These are phyloP conservation scores for Coregonus clupeaformis DNA, from an alignment of 2,113 vertebrate genomes.

Conservation along the genomic window DNA sequence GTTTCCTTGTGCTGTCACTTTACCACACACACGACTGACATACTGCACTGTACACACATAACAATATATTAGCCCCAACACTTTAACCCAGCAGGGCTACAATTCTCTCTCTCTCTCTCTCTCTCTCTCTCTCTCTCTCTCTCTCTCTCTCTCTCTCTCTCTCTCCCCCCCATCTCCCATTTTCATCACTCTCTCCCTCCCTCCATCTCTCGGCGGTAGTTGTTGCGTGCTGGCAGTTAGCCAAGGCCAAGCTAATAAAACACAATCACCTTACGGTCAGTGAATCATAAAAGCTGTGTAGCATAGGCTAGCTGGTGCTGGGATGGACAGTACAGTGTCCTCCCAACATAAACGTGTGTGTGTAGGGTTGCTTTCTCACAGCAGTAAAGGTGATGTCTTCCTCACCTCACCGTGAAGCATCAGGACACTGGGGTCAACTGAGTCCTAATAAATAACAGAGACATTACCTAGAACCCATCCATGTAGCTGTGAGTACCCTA, in stretches of 20 bases:
- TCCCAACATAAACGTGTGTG: not conserved
- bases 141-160: not conserved
- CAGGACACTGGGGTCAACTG: not conserved
- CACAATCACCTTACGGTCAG: constrained; percentile 13
- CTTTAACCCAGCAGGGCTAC: too few species aligned
- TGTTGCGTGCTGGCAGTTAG: constrained; percentile 2
- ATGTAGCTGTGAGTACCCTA: not conserved
- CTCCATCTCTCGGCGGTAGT: not conserved
- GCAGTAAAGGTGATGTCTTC: not conserved
- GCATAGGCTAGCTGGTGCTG: not conserved
- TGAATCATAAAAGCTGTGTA: constrained; percentile 9
- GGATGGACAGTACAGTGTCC: not conserved
- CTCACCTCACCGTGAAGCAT: not conserved
- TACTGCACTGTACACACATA: constrained; percentile 18
- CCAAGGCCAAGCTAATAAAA: constrained; percentile 30
- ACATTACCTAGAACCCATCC: not conserved
- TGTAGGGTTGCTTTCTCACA: not conserved
- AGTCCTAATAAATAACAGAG: not conserved
- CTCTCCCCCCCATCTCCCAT: not conserved
- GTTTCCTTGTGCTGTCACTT: constrained; percentile 9
- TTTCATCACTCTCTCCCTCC: not conserved
- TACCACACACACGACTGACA: constrained; percentile 11
- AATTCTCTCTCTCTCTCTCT: not conserved
- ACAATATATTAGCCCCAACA: constrained; percentile 7
- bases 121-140: not conserved